phyloP scores from a whole-genome alignment of 2,888 invertebrate genomes.

The Augochlorella aurata region DNA sequence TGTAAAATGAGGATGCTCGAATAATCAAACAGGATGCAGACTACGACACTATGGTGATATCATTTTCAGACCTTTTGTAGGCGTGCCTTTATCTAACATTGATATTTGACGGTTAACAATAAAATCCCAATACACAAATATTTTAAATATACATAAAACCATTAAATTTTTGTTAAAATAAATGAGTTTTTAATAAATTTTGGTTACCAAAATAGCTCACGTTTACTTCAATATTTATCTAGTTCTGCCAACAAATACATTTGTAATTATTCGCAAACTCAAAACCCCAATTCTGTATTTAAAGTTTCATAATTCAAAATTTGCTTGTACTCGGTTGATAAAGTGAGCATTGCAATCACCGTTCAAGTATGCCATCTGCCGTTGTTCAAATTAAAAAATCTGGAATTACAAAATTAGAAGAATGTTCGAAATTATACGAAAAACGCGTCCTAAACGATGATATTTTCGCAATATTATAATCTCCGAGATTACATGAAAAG shows the following conservation, averaged over 20 bases:
- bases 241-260: too few relatives aligned
- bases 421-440: not conserved
- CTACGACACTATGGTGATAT: not conserved
- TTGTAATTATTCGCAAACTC: not conserved
- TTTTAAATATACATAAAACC: not conserved
- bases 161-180: not conserved
- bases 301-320: not conserved
- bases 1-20: constrained; percentile 60
- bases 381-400: not conserved
- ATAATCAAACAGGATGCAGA: constrained; percentile 21
- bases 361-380: not conserved
- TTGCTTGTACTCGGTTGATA: not conserved
- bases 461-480: not conserved
- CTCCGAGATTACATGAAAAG: not conserved
- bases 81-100: constrained; percentile 3
- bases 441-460: not conserved
- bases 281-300: not conserved
- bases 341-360: not conserved
- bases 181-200: not conserved
- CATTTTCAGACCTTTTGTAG: too few relatives aligned
- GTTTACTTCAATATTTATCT: too few relatives aligned
- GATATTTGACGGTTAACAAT: not conserved
- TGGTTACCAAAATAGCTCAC: not conserved
- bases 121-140: not conserved
- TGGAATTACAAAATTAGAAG: not conserved